phyloP scores from a whole-genome alignment of 2,888 invertebrate genomes.

The Netelia inedita region DNA sequence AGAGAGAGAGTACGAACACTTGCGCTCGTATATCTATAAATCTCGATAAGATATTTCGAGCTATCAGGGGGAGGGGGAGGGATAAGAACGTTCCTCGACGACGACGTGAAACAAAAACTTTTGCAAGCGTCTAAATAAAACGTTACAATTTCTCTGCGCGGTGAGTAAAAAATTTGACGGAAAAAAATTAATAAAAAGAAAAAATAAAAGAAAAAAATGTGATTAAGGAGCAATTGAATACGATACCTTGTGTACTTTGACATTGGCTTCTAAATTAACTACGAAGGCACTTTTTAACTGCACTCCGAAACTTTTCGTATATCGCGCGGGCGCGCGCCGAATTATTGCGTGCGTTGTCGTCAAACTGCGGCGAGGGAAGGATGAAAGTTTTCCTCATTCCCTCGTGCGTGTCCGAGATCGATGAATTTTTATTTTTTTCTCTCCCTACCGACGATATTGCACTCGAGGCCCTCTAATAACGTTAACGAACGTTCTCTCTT shows the following conservation, averaged over 20 bases:
- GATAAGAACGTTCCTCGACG: conserved; percentile 15
- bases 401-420: neutral
- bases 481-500: conserved; percentile 17
- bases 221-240: conserved; percentile 10
- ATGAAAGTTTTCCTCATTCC: neutral
- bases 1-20: conserved; percentile 19
- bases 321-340: conserved; percentile 23
- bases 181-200: neutral
- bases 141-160: neutral
- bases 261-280: conserved; percentile 70
- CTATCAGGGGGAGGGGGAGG: conserved; percentile 21
- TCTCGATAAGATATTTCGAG: conserved; percentile 66
- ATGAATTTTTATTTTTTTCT: too few species aligned
- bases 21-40: conserved; percentile 55
- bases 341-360: conserved; percentile 17
- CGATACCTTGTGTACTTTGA: conserved; percentile 71
- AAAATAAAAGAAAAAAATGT: neutral
- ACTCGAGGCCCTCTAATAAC: too few species aligned
- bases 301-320: conserved; percentile 63
- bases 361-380: conserved; percentile 24
- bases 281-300: conserved; percentile 73
- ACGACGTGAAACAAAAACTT: conserved; percentile 43
- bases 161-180: neutral
- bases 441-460: too few species aligned
- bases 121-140: neutral